Percentiles rank a stretch among this genome's conserved stretches.
Conservation (phyloP, 2,113 vertebrate species). For the Nipponia nippon region DNA sequence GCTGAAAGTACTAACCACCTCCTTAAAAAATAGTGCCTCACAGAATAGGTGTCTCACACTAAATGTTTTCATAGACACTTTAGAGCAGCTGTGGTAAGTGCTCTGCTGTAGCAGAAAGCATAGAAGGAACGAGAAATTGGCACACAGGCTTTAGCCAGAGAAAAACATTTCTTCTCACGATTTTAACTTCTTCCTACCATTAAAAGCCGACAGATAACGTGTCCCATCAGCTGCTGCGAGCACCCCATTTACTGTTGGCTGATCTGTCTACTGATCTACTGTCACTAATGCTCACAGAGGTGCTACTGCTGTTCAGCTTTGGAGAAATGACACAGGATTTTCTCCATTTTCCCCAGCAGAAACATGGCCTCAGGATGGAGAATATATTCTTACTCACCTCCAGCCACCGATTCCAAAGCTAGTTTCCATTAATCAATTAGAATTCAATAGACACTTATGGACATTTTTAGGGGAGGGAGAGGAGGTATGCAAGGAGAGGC, state of each 20-base stretch:
- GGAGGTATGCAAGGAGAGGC: neutral
- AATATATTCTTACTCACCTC: neutral
- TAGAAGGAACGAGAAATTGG: neutral
- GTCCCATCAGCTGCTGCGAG: neutral
- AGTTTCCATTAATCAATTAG: neutral
- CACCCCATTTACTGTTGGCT: neutral
- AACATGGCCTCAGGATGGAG: neutral
- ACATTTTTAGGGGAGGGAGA: neutral
- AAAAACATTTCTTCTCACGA: rapidly evolving
- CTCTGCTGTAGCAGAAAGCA: neutral
- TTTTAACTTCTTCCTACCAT: neutral
- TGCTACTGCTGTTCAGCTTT: neutral
- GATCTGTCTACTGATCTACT: neutral
- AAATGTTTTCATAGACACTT: rapidly evolving
- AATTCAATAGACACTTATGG: neutral
- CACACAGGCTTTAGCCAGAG: neutral
- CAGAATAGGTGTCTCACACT: neutral
- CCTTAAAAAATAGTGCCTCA: rapidly evolving
- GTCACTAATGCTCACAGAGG: rapidly evolving
- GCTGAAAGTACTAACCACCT: neutral
- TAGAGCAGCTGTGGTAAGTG: neutral
- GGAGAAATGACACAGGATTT: neutral
- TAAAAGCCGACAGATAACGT: neutral
- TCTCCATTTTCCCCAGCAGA: neutral
- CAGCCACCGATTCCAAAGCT: neutral